These are phyloP conservation scores for Sarcoramphus papa DNA, from an alignment of 2,797 vertebrate species.

Conservation along the genomic window DNA sequence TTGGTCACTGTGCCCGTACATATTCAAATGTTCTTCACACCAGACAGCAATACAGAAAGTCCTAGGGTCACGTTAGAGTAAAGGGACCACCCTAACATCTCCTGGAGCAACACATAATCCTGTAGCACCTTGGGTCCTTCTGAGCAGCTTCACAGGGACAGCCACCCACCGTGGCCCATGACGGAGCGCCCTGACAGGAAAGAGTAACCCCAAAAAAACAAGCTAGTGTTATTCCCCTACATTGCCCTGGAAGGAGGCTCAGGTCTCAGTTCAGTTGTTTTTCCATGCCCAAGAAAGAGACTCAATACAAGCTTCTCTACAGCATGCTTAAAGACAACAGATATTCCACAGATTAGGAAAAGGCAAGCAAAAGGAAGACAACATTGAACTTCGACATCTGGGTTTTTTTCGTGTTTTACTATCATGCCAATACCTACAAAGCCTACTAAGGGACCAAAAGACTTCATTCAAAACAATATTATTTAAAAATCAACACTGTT, in stretches of 20 bases:
- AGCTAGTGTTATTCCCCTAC: neutral
- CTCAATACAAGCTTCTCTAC: neutral
- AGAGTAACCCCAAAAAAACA: accelerated
- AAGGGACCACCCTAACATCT: neutral
- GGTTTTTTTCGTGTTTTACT: neutral
- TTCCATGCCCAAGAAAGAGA: neutral
- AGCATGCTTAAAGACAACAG: neutral
- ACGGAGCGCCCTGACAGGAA: neutral
- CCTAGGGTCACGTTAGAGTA: neutral
- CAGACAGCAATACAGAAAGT: neutral
- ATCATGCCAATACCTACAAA: neutral
- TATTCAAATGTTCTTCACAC: neutral
- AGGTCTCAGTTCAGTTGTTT: neutral
- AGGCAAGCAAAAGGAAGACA: neutral
- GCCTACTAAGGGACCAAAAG: neutral
- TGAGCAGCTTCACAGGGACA: neutral
- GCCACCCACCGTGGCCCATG: neutral
- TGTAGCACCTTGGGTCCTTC: neutral
- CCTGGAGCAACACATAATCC: neutral
- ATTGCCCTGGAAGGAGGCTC: neutral
- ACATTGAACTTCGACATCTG: neutral
- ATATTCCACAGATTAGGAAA: neutral
- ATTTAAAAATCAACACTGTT: neutral
- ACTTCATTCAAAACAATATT: neutral
- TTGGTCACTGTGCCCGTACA: accelerated